Evolutionary conservation across 2,797 vertebrate species (phyloP), one percentile per base, ranked within the genome.

Genomic region (Muscicapa comitata): DNA sequence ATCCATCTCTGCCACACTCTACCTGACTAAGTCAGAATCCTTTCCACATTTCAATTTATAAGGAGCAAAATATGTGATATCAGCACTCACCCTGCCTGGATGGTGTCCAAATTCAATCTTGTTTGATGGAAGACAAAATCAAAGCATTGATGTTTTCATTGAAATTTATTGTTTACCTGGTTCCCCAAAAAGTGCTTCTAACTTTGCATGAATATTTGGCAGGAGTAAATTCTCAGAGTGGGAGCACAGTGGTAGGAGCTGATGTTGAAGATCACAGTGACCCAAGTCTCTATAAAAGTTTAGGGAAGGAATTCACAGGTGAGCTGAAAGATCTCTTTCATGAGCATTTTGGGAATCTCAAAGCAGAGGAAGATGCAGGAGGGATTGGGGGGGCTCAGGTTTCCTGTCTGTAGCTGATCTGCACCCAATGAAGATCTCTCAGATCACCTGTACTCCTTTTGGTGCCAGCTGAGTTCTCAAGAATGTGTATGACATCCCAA

Each of bases 171-270:
- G 37, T 83, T 94, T 88, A 20, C 26, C 55, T 59, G 11, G 0
- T 66, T 82, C 20, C 20, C 7, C 15, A 42, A 19, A 74, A 29
- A 33, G 5, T 45, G 26, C 26, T 57, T 92, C 78, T 72, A 40
- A 58, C 25, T 33, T 72, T 73, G 47, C 18, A 28, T 26, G 62
- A 92, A 29, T 75, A 75, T 84, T 92, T 92, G 62, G 9, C 73
- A 75, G 66, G 35, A 68, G 50, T 37, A 47, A 82, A 68, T 85
- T 82, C 28, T 53, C 35, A 23, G 23, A 2, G 12, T 57, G 55
- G 42, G 57, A 82, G 38, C 28, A 35, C 24, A 81, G 43, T 42
- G 23, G 6, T 13, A 25, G 26, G 38, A 65, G 6, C 28, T 47
- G 28, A 54, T 57, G 9, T 31, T 74, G 61, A 82, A 71, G 71